Conservation (phyloP, 2,797 vertebrate species). For the Steatocranus sp. region DNA sequence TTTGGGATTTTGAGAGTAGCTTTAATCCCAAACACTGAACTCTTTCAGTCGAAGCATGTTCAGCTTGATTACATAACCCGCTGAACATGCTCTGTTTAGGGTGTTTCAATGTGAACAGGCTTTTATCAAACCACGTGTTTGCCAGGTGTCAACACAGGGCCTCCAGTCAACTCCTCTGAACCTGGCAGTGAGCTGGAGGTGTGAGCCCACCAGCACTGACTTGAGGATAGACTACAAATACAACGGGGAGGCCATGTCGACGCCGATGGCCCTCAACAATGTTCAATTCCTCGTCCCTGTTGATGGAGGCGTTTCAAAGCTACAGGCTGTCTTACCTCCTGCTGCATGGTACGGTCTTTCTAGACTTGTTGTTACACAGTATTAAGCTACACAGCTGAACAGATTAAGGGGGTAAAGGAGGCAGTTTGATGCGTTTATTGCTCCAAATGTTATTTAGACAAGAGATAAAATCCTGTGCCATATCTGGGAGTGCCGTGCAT, state of each 20-base stretch:
- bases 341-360: slow-evolving; percentile 83
- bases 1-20: neutral
- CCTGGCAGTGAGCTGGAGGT: slow-evolving; percentile 94
- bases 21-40: neutral
- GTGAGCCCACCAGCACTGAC: slow-evolving; percentile 92
- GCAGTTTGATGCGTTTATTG: neutral
- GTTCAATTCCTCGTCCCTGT: slow-evolving; percentile 95
- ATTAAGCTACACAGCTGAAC: neutral
- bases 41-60: neutral
- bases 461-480: neutral
- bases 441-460: neutral
- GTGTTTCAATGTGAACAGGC: neutral
- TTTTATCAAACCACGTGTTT: neutral
- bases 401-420: neutral
- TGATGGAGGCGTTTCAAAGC: slow-evolving; percentile 90
- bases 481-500: neutral
- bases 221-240: slow-evolving; percentile 98
- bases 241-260: slow-evolving; percentile 89
- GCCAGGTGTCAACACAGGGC: slow-evolving; percentile 89
- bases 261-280: slow-evolving; percentile 90
- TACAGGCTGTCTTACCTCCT: slow-evolving; percentile 93
- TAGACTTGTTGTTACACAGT: neutral
- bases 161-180: slow-evolving; percentile 91
- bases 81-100: neutral
- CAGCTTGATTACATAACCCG: neutral